These are phyloP conservation scores for Dicrostonyx torquatus DNA, from an alignment of 2,797 vertebrate genomes.

Conservation along the genomic window DNA sequence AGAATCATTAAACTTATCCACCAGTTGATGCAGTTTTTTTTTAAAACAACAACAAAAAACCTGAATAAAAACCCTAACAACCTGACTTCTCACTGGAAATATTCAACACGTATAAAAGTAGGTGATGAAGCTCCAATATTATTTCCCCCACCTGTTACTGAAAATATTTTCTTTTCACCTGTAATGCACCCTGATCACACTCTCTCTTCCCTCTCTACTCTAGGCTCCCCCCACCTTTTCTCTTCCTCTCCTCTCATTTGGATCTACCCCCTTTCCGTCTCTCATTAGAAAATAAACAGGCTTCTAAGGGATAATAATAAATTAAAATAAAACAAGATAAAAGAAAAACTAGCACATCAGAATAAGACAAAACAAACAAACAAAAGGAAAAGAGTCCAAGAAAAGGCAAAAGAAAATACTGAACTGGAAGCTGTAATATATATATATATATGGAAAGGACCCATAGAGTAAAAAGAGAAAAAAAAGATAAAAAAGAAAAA, in stretches of 20 bases:
- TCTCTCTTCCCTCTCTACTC: background rate
- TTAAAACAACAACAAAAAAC: background rate
- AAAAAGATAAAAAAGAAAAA: background rate
- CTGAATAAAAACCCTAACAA: background rate
- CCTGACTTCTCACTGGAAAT: constrained; percentile 16
- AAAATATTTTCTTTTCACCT: background rate
- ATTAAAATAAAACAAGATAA: background rate
- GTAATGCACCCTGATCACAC: background rate
- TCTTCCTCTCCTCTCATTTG: too few species aligned
- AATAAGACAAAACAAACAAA: background rate
- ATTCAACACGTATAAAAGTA: background rate
- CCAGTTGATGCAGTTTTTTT: background rate
- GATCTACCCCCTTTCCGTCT: background rate
- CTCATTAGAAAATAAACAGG: background rate
- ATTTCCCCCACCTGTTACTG: background rate
- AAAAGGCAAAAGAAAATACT: background rate
- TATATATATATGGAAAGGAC: background rate
- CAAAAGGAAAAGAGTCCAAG: too few species aligned
- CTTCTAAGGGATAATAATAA: background rate
- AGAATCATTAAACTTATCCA: background rate
- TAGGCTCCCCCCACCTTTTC: too few species aligned
- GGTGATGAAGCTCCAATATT: too few species aligned
- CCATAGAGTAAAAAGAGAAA: background rate
- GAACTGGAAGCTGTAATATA: background rate
- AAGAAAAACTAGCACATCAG: background rate